Conservation (phyloP, 2,888 invertebrate genomes). For the Chymomyza procnemis region DNA sequence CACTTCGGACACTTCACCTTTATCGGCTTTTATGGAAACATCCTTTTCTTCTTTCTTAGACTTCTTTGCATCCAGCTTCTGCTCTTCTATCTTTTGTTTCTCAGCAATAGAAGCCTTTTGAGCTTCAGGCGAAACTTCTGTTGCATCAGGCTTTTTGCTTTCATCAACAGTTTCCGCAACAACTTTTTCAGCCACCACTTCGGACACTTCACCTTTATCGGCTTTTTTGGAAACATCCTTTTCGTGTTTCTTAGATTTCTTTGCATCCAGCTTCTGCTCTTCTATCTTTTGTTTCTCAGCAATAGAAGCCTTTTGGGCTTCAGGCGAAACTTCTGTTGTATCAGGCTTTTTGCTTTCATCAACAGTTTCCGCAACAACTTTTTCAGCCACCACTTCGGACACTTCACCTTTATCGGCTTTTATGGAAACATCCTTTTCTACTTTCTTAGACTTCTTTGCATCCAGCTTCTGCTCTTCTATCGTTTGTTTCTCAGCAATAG, state of each 20-base stretch:
- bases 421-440: no score
- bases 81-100: constrained; percentile 4
- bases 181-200: constrained; percentile 4
- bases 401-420: no score
- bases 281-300: constrained; percentile 42
- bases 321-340: neutral
- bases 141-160: constrained; percentile 9
- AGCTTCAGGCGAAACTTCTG: neutral
- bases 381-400: no score
- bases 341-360: constrained; percentile 14
- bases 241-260: constrained; percentile 22
- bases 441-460: no score
- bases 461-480: no score
- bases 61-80: constrained; percentile 4
- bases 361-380: constrained; percentile 18
- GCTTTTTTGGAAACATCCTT: neutral
- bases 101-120: constrained; percentile 1
- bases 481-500: no score
- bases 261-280: constrained; percentile 27
- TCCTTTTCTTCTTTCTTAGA: constrained; percentile 21
- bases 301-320: constrained; percentile 8
- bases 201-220: neutral
- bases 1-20: constrained; percentile 16
- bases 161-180: neutral
- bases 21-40: neutral